phyloP scores from a whole-genome alignment of 2,113 vertebrate genomes.

The Montifringilla adamsi region DNA sequence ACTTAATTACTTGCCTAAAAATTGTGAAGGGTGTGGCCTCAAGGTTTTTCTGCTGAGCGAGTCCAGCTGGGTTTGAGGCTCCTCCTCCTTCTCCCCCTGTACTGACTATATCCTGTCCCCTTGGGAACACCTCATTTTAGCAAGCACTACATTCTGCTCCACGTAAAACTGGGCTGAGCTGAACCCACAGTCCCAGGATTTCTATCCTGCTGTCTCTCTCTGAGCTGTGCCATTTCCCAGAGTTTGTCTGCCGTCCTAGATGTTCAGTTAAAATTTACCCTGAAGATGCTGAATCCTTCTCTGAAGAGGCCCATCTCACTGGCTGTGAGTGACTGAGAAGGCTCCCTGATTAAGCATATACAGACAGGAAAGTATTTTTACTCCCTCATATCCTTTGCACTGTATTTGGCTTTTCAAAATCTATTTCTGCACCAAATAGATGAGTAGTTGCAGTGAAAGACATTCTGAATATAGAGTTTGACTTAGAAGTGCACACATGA shows the following conservation, averaged over 20 bases:
- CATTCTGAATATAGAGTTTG: background rate
- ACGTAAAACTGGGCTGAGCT: background rate
- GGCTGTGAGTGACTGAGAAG: background rate
- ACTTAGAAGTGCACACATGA: background rate
- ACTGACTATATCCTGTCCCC: accelerated
- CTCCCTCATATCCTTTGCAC: background rate
- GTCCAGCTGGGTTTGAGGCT: background rate
- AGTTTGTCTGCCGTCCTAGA: background rate
- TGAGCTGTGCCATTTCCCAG: background rate
- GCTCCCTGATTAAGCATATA: background rate
- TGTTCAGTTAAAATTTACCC: background rate
- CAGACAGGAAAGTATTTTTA: background rate
- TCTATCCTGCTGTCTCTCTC: background rate
- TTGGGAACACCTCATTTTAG: background rate
- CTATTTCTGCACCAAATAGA: background rate
- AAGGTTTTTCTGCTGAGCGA: background rate
- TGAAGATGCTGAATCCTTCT: background rate
- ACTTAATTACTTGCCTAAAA: background rate
- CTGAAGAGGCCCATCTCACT: background rate
- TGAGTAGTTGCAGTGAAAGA: background rate
- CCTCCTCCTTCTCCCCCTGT: accelerated
- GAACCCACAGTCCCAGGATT: background rate
- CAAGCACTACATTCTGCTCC: background rate
- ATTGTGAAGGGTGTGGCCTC: background rate
- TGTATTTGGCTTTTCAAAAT: background rate